These are phyloP conservation scores for Hippocampus comes DNA, from an alignment of 2,113 vertebrate species.

Conservation along the genomic window DNA sequence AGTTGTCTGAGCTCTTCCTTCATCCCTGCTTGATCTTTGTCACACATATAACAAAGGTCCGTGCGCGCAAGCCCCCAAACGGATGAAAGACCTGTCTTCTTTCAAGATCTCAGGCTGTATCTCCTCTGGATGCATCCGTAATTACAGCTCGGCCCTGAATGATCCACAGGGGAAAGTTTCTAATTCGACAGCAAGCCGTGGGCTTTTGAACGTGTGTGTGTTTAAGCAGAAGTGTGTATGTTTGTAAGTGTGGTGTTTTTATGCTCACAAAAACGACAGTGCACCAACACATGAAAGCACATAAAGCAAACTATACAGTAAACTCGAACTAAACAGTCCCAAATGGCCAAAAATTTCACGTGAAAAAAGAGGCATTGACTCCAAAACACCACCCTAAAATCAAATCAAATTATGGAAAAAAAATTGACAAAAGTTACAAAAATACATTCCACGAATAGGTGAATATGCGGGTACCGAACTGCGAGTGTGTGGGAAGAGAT, in stretches of 20 bases:
- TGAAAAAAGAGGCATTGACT: too few relatives aligned
- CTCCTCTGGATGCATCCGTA: slow-evolving; percentile 45
- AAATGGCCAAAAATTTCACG: too few relatives aligned
- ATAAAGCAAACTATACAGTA: too few relatives aligned
- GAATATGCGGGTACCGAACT: too few relatives aligned
- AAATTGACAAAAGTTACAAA: too few relatives aligned
- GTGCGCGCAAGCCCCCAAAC: not conserved
- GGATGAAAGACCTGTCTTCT: slow-evolving; percentile 34
- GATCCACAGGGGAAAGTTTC: slow-evolving; percentile 26
- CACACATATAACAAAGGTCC: slow-evolving; percentile 8
- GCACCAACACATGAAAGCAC: not conserved
- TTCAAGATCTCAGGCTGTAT: slow-evolving; percentile 41
- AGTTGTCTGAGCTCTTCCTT: slow-evolving; percentile 30
- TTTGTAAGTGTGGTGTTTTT: not conserved
- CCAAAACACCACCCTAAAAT: too few relatives aligned
- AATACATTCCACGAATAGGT: too few relatives aligned
- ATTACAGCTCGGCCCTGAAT: slow-evolving; percentile 40
- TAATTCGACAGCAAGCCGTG: slow-evolving; percentile 30
- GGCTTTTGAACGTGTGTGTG: slow-evolving; percentile 19
- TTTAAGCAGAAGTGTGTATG: not conserved
- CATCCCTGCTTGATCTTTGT: slow-evolving; percentile 43
- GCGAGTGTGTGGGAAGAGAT: too few relatives aligned
- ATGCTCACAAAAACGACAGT: not conserved
- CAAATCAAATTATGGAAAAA: too few relatives aligned
- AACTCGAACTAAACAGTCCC: too few relatives aligned